Percentiles rank a stretch among this genome's conserved stretches.
phyloP scores from a whole-genome alignment of 2,113 vertebrate species.

The Ammodytes marinus region DNA sequence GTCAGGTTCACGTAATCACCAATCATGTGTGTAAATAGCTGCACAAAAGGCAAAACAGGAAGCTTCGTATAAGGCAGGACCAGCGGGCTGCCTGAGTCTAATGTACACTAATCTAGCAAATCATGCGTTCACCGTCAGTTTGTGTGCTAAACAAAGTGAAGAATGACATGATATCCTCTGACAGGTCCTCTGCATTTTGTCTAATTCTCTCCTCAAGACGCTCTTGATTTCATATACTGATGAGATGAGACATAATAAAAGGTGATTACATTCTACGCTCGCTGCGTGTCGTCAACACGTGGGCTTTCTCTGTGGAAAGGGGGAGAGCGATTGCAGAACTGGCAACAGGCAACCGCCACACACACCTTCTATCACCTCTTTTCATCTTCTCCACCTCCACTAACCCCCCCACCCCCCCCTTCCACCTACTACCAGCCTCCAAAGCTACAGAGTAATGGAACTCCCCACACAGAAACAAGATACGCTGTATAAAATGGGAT shows the following conservation, averaged over 20 bases:
- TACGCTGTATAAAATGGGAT: slow-evolving; percentile 80
- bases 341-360: slow-evolving; percentile 54
- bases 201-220: slow-evolving; percentile 24
- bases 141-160: slow-evolving; percentile 36
- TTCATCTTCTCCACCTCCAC: slow-evolving; percentile 68
- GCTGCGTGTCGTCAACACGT: slow-evolving; percentile 55
- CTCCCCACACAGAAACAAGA: slow-evolving; percentile 78
- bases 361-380: slow-evolving; percentile 71
- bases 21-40: slow-evolving; percentile 55
- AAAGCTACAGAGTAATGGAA: slow-evolving; percentile 78
- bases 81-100: slow-evolving; percentile 11
- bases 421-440: slow-evolving; percentile 60
- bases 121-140: neutral
- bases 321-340: slow-evolving; percentile 40
- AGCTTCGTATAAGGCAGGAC: neutral
- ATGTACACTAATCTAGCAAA: neutral
- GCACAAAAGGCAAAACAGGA: slow-evolving; percentile 37
- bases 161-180: slow-evolving; percentile 33
- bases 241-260: slow-evolving; percentile 70
- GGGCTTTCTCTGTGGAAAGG: slow-evolving; percentile 50
- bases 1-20: slow-evolving; percentile 59
- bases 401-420: slow-evolving; percentile 6
- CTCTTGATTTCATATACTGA: slow-evolving; percentile 53
- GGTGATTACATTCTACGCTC: slow-evolving; percentile 74
- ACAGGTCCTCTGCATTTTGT: slow-evolving; percentile 48